Base-by-base conservation (phyloP, 1,140 invertebrate genomes). In the Calephelis virginiensis region DNA sequence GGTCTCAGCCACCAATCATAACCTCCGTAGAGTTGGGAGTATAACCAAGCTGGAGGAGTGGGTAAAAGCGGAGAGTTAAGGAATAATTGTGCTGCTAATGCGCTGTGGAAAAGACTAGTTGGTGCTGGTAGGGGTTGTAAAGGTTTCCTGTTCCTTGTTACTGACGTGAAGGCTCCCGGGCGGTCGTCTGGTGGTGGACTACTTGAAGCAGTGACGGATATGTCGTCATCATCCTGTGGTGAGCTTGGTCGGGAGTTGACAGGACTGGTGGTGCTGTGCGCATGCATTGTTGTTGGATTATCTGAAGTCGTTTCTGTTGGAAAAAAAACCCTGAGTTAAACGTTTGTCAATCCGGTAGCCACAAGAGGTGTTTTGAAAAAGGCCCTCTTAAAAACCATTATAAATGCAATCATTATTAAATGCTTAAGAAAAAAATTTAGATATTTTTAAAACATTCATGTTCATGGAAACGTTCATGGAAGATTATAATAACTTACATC, bases 31-130 rank as follows among this genome's bases (percentile, higher is more conserved):
- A 95, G 89, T 75, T 95, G 94, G 0, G 94, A 94, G 78, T 95
- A 95, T 0, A 95, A 85, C 94, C 94, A 95, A 64, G 95, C 94
- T 45, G 94, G 94, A 1, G 94, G 94, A 5, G 94, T 94, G n/a
- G 94, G 94, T 48, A 95, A 77, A 8, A 95, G 84, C 0, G 95
- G 94, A 5, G 94, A 93, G 77, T 95, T 95, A 37, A 95, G 85
- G 76, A 95, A 95, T 48, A 95, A 84, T 81, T 94, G 94, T 6
- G 94, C 94, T 7, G 94, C 94, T 75, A 95, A 78, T 37, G 94
- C 94, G 61, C 94, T 94, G 77, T 94, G 94, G 81, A 95, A 94
- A 9, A 93, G 85, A 69, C 92, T 92, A 1, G 89, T 86, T 3
- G 91, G 89, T 46, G 91, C 80, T 60, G 86, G 83, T 7, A 91